These are phyloP conservation scores for Drosophila borborema DNA, from an alignment of 2,888 invertebrate species.

Conservation along the genomic window DNA sequence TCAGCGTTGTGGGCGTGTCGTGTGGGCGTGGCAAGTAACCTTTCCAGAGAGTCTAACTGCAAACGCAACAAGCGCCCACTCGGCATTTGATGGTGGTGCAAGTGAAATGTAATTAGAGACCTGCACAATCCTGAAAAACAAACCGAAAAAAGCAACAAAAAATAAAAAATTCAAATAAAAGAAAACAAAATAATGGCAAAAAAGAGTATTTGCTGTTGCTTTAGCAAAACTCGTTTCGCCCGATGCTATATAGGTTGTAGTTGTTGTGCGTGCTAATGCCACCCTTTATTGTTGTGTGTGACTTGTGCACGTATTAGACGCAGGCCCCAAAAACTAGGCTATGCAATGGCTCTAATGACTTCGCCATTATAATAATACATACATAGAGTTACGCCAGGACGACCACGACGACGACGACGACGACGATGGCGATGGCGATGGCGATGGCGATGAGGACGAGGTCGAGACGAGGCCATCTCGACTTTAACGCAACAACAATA, in stretches of 20 bases:
- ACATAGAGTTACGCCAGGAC: constrained; percentile 43
- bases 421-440: constrained; percentile 31
- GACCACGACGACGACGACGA: constrained; percentile 45
- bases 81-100: constrained; percentile 24
- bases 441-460: constrained; percentile 51
- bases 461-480: constrained; percentile 62
- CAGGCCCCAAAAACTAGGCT: constrained; percentile 68
- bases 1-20: constrained; percentile 44
- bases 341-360: constrained; percentile 75
- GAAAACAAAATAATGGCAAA: constrained; percentile 55
- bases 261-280: constrained; percentile 71
- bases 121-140: constrained; percentile 31
- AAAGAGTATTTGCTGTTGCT: constrained; percentile 53
- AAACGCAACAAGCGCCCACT: constrained; percentile 57
- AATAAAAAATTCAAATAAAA: constrained; percentile 12
- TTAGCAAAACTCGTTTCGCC: constrained; percentile 24
- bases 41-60: constrained; percentile 36
- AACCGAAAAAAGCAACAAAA: constrained; percentile 26
- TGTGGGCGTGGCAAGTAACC: constrained; percentile 46
- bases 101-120: constrained; percentile 64
- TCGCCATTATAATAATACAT: constrained; percentile 71
- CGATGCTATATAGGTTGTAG: constrained; percentile 25
- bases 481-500: constrained; percentile 44
- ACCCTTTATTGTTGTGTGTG: constrained; percentile 58
- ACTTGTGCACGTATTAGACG: constrained; percentile 40